These are phyloP conservation scores for Stegastes partitus DNA, from an alignment of 2,113 vertebrate genomes.

Conservation along the genomic window DNA sequence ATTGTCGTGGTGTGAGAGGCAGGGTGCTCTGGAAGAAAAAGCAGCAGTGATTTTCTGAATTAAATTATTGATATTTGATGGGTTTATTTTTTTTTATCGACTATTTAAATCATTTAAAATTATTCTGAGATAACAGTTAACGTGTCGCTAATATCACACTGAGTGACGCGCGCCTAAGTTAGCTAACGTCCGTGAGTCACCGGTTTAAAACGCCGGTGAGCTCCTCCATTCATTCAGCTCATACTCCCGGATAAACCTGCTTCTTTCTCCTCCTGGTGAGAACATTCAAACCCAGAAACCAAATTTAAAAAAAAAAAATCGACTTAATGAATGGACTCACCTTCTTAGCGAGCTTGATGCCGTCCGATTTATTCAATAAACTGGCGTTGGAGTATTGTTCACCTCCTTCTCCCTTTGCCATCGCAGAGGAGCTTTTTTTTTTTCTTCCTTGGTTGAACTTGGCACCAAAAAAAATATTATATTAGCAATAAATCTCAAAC, in stretches of 20 bases:
- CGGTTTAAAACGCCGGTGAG: not conserved
- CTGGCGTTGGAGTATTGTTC: constrained; percentile 83
- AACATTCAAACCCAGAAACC: not conserved
- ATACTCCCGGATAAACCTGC: not conserved
- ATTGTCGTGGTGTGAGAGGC: not conserved
- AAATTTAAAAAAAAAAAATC: too few species aligned
- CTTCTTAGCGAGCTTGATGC: constrained; percentile 58
- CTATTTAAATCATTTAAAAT: not conserved
- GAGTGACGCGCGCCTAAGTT: not conserved
- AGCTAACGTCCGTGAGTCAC: not conserved
- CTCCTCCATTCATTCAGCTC: constrained; percentile 32
- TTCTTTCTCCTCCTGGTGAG: fast-evolving
- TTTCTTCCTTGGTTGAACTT: not conserved
- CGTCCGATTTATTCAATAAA: constrained; percentile 79
- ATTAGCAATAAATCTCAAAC: not conserved
- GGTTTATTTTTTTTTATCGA: not conserved
- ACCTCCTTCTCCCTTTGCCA: constrained; percentile 84
- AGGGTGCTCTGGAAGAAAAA: not conserved
- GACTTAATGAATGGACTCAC: constrained; percentile 51
- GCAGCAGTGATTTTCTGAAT: not conserved
- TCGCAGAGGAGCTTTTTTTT: constrained; percentile 49
- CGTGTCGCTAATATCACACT: not conserved
- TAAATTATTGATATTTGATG: not conserved
- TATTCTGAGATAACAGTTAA: not conserved
- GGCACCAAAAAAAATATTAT: not conserved